Base-by-base conservation (phyloP, 2,113 vertebrate species). In the Gambusia holbrooki region DNA sequence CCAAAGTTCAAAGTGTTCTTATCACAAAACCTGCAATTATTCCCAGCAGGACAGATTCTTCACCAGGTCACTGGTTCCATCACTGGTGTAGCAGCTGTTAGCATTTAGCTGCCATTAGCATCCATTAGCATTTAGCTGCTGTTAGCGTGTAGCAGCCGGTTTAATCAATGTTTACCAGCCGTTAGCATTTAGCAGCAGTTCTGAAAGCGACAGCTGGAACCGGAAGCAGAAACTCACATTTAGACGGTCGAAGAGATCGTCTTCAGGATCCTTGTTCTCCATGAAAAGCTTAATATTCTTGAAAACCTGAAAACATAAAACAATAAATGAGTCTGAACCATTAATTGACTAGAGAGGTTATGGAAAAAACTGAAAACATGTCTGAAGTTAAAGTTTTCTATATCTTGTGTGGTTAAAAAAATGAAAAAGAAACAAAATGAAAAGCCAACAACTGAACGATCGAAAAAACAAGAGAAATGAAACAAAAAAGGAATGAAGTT, bases 251-350 rank as follows among this genome's bases (percentile, higher is more conserved):
- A 93, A 94, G 15, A 95, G 93, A 60, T 95, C 95, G 30, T 94
- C 94, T 84, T 92, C 94, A 62, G 81, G 78, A 64, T 88, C 6
- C 86, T 94, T 95, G 40, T 91, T 91, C 73, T 95, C 86, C 93
- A 94, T 3, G 79, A 96, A 95, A 82, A 96, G 85, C 77, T 93
- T 92, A 71, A 95, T 89, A 89, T 88, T 95, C 93, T 95, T 95
- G 92, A 96, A 96, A 83, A 95, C 93, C 94, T 96, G 88, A 84
- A 83, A 93, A 66, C 1, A 83, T 0, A 35, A n/a, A 71, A 4
- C 27, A 1, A 69, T 14, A 9, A 15, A 37, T 14, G 5, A 48
- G 8, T 28, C 51, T n/a, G 25, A 54, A 58, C 25, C 17, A 37
- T 37, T 37, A 37, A 37, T 37, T 11, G 35, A 37, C 35, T 11